Conservation (phyloP, 2,113 vertebrate genomes). For the Riparia riparia region DNA sequence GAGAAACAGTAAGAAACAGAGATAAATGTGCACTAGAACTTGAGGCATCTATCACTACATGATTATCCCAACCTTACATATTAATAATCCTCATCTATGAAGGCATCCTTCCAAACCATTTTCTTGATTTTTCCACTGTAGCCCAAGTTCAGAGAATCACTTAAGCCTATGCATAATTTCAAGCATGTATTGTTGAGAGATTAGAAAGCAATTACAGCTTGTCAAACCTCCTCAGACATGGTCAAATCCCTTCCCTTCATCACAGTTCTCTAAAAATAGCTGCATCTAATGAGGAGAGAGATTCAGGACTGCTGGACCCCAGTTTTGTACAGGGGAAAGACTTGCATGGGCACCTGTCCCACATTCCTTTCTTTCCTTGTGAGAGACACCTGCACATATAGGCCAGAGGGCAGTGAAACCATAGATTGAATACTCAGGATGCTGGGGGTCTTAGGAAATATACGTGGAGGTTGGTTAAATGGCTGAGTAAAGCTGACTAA, state of each 20-base stretch:
- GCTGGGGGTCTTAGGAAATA: neutral
- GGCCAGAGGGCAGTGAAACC: neutral
- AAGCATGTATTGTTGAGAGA: conserved; percentile 54
- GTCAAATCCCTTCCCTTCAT: conserved; percentile 51
- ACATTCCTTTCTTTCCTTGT: neutral
- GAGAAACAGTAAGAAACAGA: neutral
- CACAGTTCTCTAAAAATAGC: neutral
- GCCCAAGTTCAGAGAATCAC: neutral
- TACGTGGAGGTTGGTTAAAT: neutral
- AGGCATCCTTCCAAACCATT: neutral
- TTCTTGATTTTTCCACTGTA: neutral
- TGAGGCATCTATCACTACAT: neutral
- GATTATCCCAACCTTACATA: neutral
- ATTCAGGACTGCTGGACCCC: neutral
- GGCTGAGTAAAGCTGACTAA: neutral
- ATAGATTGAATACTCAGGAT: neutral
- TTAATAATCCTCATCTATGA: neutral
- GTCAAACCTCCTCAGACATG: conserved; percentile 43
- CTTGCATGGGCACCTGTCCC: neutral
- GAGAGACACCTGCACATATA: accelerated
- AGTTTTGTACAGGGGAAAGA: neutral
- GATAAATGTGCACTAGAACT: neutral
- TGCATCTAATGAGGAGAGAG: neutral
- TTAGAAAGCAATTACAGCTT: conserved; percentile 62
- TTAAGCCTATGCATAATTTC: conserved; percentile 41